These are phyloP conservation scores for Drosophila bunnanda DNA, from an alignment of 2,888 invertebrate genomes.

Conservation along the genomic window DNA sequence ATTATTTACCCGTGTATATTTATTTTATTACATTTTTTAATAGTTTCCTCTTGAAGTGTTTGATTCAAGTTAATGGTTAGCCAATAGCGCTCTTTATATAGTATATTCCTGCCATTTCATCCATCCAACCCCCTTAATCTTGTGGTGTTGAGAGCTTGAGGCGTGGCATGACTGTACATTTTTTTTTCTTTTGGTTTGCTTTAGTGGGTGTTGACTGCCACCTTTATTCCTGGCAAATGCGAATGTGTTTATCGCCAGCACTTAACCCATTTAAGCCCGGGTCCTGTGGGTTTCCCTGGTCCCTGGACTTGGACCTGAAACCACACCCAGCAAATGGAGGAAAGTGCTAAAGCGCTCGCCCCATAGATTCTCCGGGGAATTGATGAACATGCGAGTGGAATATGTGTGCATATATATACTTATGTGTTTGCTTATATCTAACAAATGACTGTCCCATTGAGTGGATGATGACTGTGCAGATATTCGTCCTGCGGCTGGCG, in stretches of 20 bases:
- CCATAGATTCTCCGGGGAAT: conserved; percentile 36
- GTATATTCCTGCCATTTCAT: conserved; percentile 3
- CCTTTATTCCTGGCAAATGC: conserved; percentile 16
- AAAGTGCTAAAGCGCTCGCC: conserved; percentile 25
- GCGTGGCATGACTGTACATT: conserved; percentile 29
- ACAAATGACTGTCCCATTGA: conserved; percentile 50
- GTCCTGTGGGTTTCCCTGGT: conserved; percentile 14
- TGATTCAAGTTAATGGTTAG: neutral
- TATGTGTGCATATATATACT: neutral
- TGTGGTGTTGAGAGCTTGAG: neutral
- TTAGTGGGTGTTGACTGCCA: conserved; percentile 37
- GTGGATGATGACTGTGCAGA: conserved; percentile 66
- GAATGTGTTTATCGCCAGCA: conserved; percentile 45
- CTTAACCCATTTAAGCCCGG: conserved; percentile 44
- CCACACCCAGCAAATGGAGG: conserved; percentile 36
- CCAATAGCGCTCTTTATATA: neutral
- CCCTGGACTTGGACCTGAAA: conserved; percentile 11
- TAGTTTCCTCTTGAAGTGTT: neutral
- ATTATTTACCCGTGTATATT: neutral
- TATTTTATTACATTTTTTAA: neutral
- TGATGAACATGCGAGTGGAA: conserved; percentile 41
- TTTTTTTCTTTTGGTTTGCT: neutral
- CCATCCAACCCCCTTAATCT: neutral
- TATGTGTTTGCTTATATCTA: conserved; percentile 31
- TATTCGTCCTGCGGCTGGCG: conserved; percentile 23